These are phyloP conservation scores for Elgonia sp. DNA, from an alignment of 2,888 invertebrate genomes.

Conservation along the genomic window DNA sequence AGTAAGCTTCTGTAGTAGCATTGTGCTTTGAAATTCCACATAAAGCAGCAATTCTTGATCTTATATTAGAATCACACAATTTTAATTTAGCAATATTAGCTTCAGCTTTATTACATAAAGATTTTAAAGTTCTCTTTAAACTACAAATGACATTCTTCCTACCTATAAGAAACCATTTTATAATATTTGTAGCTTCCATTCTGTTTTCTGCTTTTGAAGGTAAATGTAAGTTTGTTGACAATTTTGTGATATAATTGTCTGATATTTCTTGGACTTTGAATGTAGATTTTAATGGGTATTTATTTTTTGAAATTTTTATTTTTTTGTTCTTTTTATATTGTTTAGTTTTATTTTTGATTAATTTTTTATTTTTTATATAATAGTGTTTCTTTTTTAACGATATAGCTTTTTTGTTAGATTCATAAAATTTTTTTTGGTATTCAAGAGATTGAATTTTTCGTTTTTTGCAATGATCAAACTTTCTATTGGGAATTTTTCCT, in stretches of 20 bases:
- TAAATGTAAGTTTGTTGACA: slow-evolving; percentile 5
- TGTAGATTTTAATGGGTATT: neutral
- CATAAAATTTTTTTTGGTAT: too few relatives aligned
- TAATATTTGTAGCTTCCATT: slow-evolving; percentile 27
- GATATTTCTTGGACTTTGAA: slow-evolving; percentile 22
- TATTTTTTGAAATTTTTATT: neutral
- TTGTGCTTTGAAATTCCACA: slow-evolving; percentile 55
- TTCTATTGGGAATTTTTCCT: too few relatives aligned
- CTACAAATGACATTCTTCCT: neutral
- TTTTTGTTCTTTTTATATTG: too few relatives aligned
- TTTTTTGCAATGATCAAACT: too few relatives aligned
- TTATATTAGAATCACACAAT: neutral
- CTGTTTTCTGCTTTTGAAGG: neutral
- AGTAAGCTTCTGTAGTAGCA: slow-evolving; percentile 36
- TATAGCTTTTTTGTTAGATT: too few relatives aligned
- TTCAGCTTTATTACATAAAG: too few relatives aligned
- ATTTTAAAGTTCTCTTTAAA: too few relatives aligned
- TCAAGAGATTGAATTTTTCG: too few relatives aligned
- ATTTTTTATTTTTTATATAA: too few relatives aligned
- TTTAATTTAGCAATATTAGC: too few relatives aligned
- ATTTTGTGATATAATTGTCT: neutral
- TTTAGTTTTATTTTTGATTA: too few relatives aligned
- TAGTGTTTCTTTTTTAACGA: too few relatives aligned
- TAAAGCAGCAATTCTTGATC: slow-evolving; percentile 29
- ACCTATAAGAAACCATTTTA: slow-evolving; percentile 10